These are phyloP conservation scores for Bettongia penicillata DNA, from an alignment of 2,113 vertebrate genomes.

Conservation along the genomic window DNA sequence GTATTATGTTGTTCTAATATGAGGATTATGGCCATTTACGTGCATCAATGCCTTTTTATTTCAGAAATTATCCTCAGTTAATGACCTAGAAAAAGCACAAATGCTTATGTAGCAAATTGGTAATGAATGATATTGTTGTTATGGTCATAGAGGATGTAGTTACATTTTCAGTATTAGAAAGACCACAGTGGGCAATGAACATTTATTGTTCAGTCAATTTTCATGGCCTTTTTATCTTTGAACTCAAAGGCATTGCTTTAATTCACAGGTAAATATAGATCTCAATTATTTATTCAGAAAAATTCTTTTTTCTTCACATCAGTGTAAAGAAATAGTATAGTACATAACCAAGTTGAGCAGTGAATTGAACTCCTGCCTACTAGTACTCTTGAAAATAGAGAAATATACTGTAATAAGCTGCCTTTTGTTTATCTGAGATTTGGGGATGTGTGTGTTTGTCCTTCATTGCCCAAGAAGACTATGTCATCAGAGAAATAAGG, in stretches of 20 bases:
- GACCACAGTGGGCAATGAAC: not conserved
- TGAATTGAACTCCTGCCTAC: not conserved
- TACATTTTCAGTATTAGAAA: not conserved
- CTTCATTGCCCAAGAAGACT: no score
- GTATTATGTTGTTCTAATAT: not conserved
- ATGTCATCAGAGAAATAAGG: no score
- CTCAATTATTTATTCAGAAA: not conserved
- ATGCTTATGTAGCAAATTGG: not conserved
- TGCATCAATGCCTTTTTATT: constrained; percentile 10
- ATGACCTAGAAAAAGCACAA: constrained; percentile 4
- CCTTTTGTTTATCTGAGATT: not conserved
- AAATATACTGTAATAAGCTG: not conserved
- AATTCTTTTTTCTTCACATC: not conserved
- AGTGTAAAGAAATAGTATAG: not conserved
- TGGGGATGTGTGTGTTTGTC: no score
- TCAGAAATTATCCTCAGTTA: not conserved
- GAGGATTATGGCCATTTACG: not conserved
- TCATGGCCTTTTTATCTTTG: not conserved
- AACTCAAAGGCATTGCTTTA: not conserved
- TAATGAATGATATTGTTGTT: not conserved
- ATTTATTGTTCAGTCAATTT: not conserved
- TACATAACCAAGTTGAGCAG: not conserved
- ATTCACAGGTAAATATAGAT: not conserved
- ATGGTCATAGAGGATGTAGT: not conserved
- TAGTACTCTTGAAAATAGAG: constrained; percentile 46